Percentiles rank a stretch among this genome's conserved stretches.
phyloP scores from a whole-genome alignment of 2,113 vertebrate genomes.

The Cervus canadensis region DNA sequence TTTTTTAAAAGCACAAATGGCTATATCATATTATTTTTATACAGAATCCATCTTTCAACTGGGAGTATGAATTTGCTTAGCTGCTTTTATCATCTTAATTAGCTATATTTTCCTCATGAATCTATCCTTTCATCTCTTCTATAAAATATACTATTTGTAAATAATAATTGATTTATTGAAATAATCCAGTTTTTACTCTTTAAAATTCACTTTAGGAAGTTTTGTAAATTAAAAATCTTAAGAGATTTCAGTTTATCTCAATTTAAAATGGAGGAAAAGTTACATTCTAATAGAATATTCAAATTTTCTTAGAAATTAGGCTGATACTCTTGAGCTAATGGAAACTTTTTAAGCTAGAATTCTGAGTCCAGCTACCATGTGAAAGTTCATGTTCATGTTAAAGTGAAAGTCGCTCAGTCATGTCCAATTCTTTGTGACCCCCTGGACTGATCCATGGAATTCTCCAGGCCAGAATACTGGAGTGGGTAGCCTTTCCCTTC shows the following conservation, averaged over 20 bases:
- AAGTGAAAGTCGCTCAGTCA: neutral
- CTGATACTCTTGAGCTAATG: neutral
- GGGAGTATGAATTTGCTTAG: neutral
- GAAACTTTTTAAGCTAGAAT: neutral
- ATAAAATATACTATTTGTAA: neutral
- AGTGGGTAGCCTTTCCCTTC: neutral
- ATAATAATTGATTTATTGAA: neutral
- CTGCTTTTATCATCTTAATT: neutral
- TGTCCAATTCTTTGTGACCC: neutral
- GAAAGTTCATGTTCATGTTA: neutral
- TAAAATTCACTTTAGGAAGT: neutral
- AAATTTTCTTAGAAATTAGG: neutral
- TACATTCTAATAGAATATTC: slow-evolving; percentile 2
- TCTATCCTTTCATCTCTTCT: neutral
- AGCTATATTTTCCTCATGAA: neutral
- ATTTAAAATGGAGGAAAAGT: neutral
- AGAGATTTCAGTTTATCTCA: neutral
- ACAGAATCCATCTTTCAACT: neutral
- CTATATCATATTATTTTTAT: neutral
- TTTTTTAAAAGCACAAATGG: neutral
- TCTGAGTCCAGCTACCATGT: neutral
- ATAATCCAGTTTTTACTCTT: neutral
- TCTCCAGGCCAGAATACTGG: neutral
- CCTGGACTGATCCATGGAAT: neutral
- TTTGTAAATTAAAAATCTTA: neutral